Evolutionary conservation across 1,140 invertebrate species (phyloP).

Genomic region (Drosophila yakuba): DNA sequence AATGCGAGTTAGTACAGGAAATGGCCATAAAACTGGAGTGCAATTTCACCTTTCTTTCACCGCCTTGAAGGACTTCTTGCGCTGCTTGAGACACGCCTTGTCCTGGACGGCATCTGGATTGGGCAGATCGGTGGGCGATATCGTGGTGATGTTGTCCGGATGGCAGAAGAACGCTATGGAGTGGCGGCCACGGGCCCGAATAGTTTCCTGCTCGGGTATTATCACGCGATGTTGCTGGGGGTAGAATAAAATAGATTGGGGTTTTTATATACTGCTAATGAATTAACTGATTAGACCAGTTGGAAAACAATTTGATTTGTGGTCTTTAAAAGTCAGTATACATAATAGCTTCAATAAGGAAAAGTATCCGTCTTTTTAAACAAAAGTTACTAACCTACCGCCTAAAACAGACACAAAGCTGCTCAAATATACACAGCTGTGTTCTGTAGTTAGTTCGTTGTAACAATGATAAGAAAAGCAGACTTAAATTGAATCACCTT

Average conservation of each 20-base stretch:
- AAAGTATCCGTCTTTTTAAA: neutral
- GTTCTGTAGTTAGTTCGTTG: neutral
- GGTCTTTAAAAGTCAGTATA: neutral
- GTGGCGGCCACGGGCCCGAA: constrained; percentile 87
- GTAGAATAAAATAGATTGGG: constrained; percentile 17
- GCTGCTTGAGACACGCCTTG: constrained; percentile 85
- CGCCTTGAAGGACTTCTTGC: constrained; percentile 84
- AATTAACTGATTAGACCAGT: neutral
- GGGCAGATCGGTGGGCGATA: constrained; percentile 85
- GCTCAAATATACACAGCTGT: neutral
- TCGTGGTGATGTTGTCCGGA: constrained; percentile 87
- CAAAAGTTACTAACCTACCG: too few relatives aligned
- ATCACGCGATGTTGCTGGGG: constrained; percentile 89
- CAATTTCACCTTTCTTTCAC: constrained; percentile 81
- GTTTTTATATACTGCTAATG: neutral
- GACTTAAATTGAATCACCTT: neutral
- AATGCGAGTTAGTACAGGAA: constrained; percentile 35
- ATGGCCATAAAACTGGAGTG: neutral
- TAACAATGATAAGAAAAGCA: neutral
- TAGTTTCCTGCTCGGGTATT: constrained; percentile 87
- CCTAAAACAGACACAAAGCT: neutral
- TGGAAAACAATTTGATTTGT: neutral
- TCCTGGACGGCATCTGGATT: constrained; percentile 81
- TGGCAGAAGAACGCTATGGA: constrained; percentile 92
- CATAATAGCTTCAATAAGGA: neutral